Evolutionary conservation across 2,113 vertebrate species (phyloP), one percentile per base, ranked within the genome.

Genomic region (Pseudopipra pipra): DNA sequence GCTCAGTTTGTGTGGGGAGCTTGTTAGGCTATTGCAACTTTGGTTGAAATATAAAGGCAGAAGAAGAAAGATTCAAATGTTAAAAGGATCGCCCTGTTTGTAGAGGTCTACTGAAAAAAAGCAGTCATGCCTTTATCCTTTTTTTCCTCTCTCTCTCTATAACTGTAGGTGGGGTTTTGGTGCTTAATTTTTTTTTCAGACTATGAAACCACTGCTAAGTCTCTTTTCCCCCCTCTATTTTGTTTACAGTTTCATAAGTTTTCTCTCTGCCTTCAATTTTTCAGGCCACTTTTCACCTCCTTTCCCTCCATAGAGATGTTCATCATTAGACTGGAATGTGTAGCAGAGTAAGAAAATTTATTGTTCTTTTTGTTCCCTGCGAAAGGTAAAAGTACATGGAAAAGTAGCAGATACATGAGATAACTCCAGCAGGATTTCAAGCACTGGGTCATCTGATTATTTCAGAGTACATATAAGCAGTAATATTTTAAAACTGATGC

Each of bases 141-240:
- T 14, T 4, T 28, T 52, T 17, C 9, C 1, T 1, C 2, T 24
- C 4, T 55, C 6, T n/a, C 0, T 9, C 0, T 65, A 8, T 55
- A 76, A 37, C 28, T 44, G 17, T 15, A 72, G 3, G 5, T 59
- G 15, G 0, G 2, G 0, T 20, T 85, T 89, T n/a, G 25, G 43
- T 41, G 5, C 6, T 37, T 44, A 20, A 9, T 4, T 5, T 51
- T 65, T 63, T 55, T 31, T 52, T 25, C 24, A 73, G 21, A 61
- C 12, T 62, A 3, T 43, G 13, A 68, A 79, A 67, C 3, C 5
- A 41, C 14, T 47, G 12, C 20, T 43, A 43, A 7, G 3, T 5
- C 9, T 71, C 5, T 25, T 46, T 33, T 11, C 21, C 3, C 7
- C 4, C 9, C 16, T 28, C 13, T 49, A 1, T 41, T 85, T 61